These are phyloP conservation scores for Ciona savignyi DNA, from an alignment of 23 tunicate species.

Conservation along the genomic window DNA sequence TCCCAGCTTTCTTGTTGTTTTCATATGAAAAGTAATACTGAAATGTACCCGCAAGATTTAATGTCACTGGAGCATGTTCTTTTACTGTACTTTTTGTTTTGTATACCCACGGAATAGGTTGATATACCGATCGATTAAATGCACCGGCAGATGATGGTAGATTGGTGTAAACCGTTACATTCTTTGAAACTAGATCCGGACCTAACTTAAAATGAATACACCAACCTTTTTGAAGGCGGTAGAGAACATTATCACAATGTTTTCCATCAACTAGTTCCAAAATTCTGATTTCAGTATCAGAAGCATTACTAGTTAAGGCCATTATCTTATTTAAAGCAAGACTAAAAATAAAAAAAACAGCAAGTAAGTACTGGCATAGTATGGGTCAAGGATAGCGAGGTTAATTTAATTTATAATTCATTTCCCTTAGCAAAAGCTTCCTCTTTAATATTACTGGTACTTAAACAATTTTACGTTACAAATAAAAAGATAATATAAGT, in stretches of 20 bases:
- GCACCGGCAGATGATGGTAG: conserved; percentile 21
- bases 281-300: conserved; percentile 35
- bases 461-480: too few species aligned
- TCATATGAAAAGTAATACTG: conserved; percentile 59
- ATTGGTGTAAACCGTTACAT: conserved; percentile 62
- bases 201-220: conserved; percentile 65
- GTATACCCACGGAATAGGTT: conserved; percentile 36
- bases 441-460: too few species aligned
- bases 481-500: too few species aligned
- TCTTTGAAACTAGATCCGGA: conserved; percentile 42
- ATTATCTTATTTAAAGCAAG: too few species aligned
- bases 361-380: too few species aligned
- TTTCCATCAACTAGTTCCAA: conserved; percentile 62
- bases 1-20: conserved; percentile 35
- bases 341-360: too few species aligned
- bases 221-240: conserved; percentile 65
- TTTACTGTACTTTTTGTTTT: conserved; percentile 20
- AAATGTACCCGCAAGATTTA: conserved; percentile 56
- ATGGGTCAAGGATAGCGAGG: too few species aligned
- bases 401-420: too few species aligned
- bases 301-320: not conserved
- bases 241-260: conserved; percentile 43
- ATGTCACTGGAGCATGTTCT: conserved; percentile 25
- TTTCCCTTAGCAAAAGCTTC: too few species aligned
- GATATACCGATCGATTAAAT: conserved; percentile 16